phyloP scores from a whole-genome alignment of 2,113 vertebrate species.

The Caracal caracal region DNA sequence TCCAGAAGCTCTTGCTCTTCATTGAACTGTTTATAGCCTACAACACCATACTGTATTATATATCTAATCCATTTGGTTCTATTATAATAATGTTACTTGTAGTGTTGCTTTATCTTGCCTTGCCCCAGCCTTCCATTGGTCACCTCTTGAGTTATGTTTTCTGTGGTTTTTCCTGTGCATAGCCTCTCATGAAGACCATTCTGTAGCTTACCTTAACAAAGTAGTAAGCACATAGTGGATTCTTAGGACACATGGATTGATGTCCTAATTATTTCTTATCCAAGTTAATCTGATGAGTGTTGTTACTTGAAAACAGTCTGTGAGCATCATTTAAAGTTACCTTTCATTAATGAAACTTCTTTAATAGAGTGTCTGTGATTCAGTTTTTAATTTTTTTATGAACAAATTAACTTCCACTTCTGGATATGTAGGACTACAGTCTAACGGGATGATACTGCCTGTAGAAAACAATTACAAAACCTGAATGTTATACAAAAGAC shows the following conservation, averaged over 20 bases:
- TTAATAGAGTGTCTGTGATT: background rate
- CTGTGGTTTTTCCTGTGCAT: background rate
- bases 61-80: background rate
- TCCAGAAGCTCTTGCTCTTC: background rate
- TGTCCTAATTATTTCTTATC: background rate
- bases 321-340: background rate
- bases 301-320: background rate
- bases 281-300: background rate
- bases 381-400: background rate
- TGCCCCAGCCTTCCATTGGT: background rate
- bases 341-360: background rate
- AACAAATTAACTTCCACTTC: background rate
- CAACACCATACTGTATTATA: background rate
- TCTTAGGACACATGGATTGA: background rate
- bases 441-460: background rate
- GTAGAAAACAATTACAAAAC: background rate
- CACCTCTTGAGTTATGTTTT: background rate
- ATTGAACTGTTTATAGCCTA: background rate
- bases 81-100: background rate
- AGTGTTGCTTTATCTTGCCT: background rate
- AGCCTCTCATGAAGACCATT: background rate
- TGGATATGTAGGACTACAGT: background rate
- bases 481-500: background rate
- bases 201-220: background rate
- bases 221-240: background rate